These are phyloP conservation scores for Nettapus auritus DNA, from an alignment of 2,113 vertebrate species.

Conservation along the genomic window DNA sequence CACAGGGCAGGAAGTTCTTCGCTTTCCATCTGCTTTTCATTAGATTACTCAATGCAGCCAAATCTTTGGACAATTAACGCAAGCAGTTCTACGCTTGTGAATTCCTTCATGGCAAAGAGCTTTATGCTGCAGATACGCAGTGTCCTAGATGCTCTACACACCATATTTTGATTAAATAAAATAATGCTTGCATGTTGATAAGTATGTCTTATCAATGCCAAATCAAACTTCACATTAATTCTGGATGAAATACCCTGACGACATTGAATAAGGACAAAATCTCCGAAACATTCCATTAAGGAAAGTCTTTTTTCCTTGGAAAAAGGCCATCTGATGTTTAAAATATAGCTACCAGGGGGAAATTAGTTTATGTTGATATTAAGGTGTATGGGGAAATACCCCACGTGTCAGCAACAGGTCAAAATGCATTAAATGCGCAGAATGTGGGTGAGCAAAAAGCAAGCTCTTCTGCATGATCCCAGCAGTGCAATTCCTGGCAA, in stretches of 20 bases:
- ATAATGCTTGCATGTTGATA: not conserved
- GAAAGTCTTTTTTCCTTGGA: not conserved
- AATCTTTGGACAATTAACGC: not conserved
- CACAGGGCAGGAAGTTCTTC: constrained; percentile 4
- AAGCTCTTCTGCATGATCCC: not conserved
- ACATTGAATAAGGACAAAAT: not conserved
- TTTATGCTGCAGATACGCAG: not conserved
- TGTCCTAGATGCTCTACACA: not conserved
- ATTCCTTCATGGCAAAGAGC: not conserved
- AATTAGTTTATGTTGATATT: not conserved
- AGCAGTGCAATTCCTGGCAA: not conserved
- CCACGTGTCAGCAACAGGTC: not conserved
- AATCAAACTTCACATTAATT: not conserved
- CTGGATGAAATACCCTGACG: not conserved
- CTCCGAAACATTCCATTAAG: not conserved
- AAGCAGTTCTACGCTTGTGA: not conserved
- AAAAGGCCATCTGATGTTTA: not conserved
- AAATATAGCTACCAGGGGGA: not conserved
- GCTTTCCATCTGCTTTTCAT: constrained; percentile 58
- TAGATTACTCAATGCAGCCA: not conserved
- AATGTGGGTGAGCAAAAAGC: rapidly evolving
- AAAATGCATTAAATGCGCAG: rapidly evolving
- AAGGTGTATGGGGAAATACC: not conserved
- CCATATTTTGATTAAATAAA: not conserved
- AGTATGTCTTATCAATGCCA: not conserved